A percentile compares a stretch with the other conserved stretches of the same genome.
Evolutionary conservation across 2,797 vertebrate species (phyloP).

Genomic region (Hybognathus amarus): DNA sequence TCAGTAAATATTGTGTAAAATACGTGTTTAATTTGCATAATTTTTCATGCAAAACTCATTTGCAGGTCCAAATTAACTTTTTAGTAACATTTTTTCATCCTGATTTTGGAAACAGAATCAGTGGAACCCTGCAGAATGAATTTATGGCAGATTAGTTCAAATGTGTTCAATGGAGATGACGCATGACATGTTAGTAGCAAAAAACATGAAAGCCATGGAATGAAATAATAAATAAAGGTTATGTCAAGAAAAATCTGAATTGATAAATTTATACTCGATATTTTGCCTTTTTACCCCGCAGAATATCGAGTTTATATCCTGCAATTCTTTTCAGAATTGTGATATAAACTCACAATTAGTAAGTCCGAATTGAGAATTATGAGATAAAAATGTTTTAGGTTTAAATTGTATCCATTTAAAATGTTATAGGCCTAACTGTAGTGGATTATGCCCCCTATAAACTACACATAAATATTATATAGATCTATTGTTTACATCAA

Average conservation of each 20-base stretch:
- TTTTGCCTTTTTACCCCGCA: not conserved
- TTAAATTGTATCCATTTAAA: not conserved
- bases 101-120: not conserved
- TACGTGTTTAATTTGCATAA: not conserved
- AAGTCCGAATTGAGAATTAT: not conserved
- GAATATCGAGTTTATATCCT: not conserved
- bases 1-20: not conserved
- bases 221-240: not conserved
- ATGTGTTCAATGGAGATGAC: not conserved
- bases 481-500: not conserved
- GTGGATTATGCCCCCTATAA: not conserved
- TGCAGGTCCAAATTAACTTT: not conserved
- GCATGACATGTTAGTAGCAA: not conserved
- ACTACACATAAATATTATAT: not conserved
- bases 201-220: not conserved
- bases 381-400: not conserved
- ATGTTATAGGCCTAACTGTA: not conserved
- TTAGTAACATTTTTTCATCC: not conserved
- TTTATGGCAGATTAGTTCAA: not conserved
- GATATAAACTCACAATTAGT: not conserved
- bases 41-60: not conserved
- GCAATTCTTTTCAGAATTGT: not conserved
- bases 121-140: no score
- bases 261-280: not conserved
- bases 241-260: not conserved